Evolutionary conservation across 1,140 invertebrate genomes (phyloP).

Genomic region (Euborellia annulipes): DNA sequence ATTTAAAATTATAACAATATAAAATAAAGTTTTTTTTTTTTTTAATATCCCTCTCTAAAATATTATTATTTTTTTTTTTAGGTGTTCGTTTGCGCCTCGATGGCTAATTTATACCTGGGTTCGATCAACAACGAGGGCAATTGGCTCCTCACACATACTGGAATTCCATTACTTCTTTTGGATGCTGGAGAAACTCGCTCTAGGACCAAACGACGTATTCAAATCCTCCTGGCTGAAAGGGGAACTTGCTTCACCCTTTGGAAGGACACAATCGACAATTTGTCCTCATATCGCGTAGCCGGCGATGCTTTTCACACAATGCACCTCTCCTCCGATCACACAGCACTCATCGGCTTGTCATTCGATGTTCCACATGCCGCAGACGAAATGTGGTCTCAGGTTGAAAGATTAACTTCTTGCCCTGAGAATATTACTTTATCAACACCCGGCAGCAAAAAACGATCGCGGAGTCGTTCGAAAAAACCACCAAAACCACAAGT

Average conservation of each 20-base stretch:
- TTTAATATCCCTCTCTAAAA: conserved; percentile 5
- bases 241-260: conserved; percentile 75
- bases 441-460: conserved; percentile 40
- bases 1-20: too few species aligned
- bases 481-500: conserved; percentile 30
- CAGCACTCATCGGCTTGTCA: conserved; percentile 44
- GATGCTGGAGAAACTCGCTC: conserved; percentile 59
- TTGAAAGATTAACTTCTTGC: conserved; percentile 54
- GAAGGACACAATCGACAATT: conserved; percentile 60
- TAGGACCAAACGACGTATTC: conserved; percentile 50
- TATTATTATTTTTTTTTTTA: conserved; percentile 22
- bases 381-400: conserved; percentile 46
- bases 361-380: conserved; percentile 64
- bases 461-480: conserved; percentile 40
- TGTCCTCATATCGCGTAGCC: conserved; percentile 37
- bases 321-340: conserved; percentile 50
- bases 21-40: too few species aligned
- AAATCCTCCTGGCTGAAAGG: conserved; percentile 62
- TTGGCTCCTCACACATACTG: conserved; percentile 63
- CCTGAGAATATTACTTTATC: conserved; percentile 67
- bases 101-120: conserved; percentile 63
- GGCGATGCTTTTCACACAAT: conserved; percentile 67
- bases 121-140: conserved; percentile 30
- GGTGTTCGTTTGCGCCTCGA: conserved; percentile 59
- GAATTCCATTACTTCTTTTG: conserved; percentile 63